Conservation (phyloP, 2,888 invertebrate species). For the Macrosiphum euphorbiae region DNA sequence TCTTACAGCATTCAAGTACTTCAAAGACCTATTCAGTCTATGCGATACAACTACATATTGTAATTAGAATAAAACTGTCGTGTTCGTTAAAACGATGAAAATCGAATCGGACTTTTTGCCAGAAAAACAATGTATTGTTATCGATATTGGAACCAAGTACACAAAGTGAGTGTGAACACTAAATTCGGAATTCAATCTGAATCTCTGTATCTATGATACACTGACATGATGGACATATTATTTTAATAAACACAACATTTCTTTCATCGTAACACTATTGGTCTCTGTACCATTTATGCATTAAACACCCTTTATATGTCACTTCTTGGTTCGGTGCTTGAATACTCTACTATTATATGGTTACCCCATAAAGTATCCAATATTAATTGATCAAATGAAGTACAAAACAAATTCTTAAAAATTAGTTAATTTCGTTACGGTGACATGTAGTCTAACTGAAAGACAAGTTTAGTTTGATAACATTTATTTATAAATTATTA, state of each 20-base stretch:
- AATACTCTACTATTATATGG: neutral
- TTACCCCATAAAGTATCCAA: neutral
- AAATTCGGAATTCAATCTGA: neutral
- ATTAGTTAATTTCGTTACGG: neutral
- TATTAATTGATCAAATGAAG: neutral
- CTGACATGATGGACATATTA: neutral
- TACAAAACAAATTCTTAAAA: neutral
- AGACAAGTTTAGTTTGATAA: neutral
- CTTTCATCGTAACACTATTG: neutral
- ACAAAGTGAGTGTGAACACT: constrained; percentile 81
- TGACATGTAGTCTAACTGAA: neutral
- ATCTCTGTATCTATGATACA: neutral
- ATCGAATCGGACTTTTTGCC: constrained; percentile 72
- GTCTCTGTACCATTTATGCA: neutral
- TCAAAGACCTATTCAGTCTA: neutral
- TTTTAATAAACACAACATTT: neutral
- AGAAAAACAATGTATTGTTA: constrained; percentile 89
- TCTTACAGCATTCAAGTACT: no score
- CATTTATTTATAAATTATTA: neutral
- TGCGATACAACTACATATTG: neutral
- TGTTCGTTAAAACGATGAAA: constrained; percentile 38
- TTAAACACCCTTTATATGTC: neutral
- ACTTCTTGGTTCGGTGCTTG: neutral
- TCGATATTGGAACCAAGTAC: constrained; percentile 91
- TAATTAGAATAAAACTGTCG: neutral